Evolutionary conservation across 1,140 invertebrate species (phyloP).

Genomic region (Danaus melanippus): DNA sequence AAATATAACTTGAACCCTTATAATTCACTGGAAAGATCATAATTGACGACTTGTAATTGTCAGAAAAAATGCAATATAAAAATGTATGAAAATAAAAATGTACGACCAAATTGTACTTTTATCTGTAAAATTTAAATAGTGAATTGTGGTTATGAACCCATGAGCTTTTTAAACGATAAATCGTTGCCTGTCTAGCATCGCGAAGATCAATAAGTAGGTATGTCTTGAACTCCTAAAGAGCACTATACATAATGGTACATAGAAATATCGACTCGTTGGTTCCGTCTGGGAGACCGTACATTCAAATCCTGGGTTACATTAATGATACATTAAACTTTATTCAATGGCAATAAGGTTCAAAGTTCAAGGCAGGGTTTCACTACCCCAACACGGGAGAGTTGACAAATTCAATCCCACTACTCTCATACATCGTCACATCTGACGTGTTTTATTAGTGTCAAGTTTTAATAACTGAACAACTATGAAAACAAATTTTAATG

Average conservation of each 20-base stretch:
- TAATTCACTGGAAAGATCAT: too few relatives aligned
- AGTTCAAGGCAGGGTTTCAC: constrained; percentile 3
- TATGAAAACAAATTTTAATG: too few relatives aligned
- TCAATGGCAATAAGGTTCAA: constrained; percentile 11
- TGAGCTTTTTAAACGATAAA: background rate
- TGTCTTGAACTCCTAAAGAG: constrained; percentile 19
- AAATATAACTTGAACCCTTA: too few relatives aligned
- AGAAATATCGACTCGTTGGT: constrained; percentile 18
- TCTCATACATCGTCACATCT: constrained; percentile 9
- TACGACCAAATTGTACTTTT: too few relatives aligned
- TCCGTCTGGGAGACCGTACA: constrained; percentile 20
- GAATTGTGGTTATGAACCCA: too few relatives aligned
- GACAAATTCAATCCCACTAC: constrained; percentile 16
- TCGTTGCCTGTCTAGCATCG: constrained; percentile 17
- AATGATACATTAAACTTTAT: constrained; percentile 9
- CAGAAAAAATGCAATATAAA: too few relatives aligned
- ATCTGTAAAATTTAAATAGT: too few relatives aligned
- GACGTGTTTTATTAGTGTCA: constrained; percentile 11
- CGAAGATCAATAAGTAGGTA: constrained; percentile 15
- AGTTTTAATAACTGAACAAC: background rate
- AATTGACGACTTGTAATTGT: too few relatives aligned
- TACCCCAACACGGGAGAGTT: constrained; percentile 17
- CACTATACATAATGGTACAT: constrained; percentile 15
- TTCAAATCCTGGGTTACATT: constrained; percentile 16
- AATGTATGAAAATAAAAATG: too few relatives aligned